These are phyloP conservation scores for Lasioglossum morio DNA, from an alignment of 2,888 invertebrate species.

Conservation along the genomic window DNA sequence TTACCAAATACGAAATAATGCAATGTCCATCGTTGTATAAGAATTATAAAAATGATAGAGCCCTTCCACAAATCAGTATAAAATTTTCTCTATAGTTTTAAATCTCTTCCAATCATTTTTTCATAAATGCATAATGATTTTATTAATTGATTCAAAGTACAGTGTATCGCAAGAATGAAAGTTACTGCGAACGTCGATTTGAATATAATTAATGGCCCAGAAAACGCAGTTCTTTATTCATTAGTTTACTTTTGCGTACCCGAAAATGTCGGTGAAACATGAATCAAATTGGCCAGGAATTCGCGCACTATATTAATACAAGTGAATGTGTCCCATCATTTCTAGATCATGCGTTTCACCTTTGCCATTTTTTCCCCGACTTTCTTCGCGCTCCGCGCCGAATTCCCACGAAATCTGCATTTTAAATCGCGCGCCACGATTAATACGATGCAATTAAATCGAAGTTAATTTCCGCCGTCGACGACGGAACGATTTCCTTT, in stretches of 20 bases:
- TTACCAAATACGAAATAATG: too few relatives aligned
- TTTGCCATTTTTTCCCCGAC: constrained; percentile 12
- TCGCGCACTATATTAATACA: not conserved
- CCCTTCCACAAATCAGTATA: too few relatives aligned
- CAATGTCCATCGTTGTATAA: too few relatives aligned
- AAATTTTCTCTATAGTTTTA: too few relatives aligned
- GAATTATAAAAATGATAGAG: too few relatives aligned
- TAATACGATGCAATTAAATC: constrained; percentile 27
- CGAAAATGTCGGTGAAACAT: not conserved
- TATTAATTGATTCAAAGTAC: not conserved
- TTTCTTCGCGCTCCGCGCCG: constrained; percentile 1
- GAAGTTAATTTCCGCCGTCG: constrained; percentile 16
- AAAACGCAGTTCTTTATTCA: not conserved
- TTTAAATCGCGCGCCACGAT: constrained; percentile 26
- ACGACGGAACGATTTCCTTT: not conserved
- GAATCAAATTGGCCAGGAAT: not conserved
- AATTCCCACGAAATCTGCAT: constrained; percentile 18
- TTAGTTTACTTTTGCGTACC: not conserved
- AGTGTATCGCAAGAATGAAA: not conserved
- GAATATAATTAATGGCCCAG: not conserved
- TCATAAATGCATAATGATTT: too few relatives aligned
- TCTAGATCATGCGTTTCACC: constrained; percentile 12
- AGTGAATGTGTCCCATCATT: not conserved
- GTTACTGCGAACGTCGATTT: not conserved
- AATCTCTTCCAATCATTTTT: too few relatives aligned